Evolutionary conservation across 2,888 invertebrate species (phyloP), one percentile per base, ranked within the genome.

Genomic region (Venusia cambrica): DNA sequence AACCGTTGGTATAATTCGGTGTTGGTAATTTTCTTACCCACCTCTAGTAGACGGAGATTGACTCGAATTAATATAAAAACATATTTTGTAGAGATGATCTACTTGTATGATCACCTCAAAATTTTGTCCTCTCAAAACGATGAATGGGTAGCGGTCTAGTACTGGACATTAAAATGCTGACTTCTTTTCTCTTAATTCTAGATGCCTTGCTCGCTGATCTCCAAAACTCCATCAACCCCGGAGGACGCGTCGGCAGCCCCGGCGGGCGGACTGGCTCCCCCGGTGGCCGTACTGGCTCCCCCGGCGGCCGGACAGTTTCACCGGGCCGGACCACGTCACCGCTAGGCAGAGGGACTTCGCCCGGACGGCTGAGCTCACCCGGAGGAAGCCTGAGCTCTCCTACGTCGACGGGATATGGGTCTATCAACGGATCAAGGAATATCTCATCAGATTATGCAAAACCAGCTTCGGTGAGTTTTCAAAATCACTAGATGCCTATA

Each of bases 121-220:
- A n/a, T n/a, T n/a, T n/a, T n/a, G n/a, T n/a, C n/a, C n/a, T n/a
- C n/a, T n/a, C n/a, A n/a, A n/a, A n/a, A n/a, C n/a, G n/a, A n/a
- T n/a, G n/a, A n/a, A n/a, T n/a, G n/a, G n/a, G n/a, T n/a, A n/a
- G n/a, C n/a, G n/a, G n/a, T n/a, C n/a, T n/a, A n/a, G n/a, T n/a
- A n/a, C n/a, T n/a, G n/a, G n/a, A n/a, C n/a, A n/a, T n/a, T n/a
- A n/a, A n/a, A n/a, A n/a, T n/a, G n/a, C n/a, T n/a, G n/a, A n/a
- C n/a, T n/a, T n/a, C n/a, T n/a, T n/a, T n/a, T 32, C 15, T 32
- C 22, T 47, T 54, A 38, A 63, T 92, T 92, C 29, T 90, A 98
- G 98, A 98, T 90, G 97, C 98, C 44, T 89, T 98, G 52, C 90
- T 98, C 65, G 97, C 97, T 38, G 98, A 98, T 74, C 90, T 98